These are phyloP conservation scores for Meganola albula DNA, from an alignment of 2,888 invertebrate genomes.

Conservation along the genomic window DNA sequence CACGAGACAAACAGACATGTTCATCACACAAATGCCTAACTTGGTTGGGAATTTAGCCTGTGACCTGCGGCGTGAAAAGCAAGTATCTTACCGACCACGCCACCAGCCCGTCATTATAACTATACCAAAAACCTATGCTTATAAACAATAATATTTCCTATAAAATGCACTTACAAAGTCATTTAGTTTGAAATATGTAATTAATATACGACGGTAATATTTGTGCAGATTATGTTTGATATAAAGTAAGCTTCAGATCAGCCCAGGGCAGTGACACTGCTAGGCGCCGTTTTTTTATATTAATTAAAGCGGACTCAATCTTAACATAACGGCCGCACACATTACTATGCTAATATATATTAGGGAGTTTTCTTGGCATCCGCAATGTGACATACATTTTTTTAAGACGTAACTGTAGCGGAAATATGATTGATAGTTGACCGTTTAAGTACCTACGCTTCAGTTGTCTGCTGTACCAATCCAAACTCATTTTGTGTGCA, in stretches of 20 bases:
- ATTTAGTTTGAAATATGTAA: no score
- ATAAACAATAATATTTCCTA: no score
- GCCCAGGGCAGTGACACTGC: conserved; percentile 62
- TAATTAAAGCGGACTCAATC: conserved; percentile 70
- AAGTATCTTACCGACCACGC: no score
- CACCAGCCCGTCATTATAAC: no score
- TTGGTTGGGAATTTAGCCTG: no score
- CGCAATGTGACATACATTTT: conserved; percentile 74
- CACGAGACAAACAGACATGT: no score
- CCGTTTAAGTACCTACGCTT: conserved; percentile 59
- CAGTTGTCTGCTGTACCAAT: conserved; percentile 40
- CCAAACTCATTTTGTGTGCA: conserved; percentile 33
- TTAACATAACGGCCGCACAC: conserved; percentile 66
- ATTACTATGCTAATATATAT: conserved; percentile 76
- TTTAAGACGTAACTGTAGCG: conserved; percentile 72
- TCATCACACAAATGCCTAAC: no score
- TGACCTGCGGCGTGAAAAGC: no score
- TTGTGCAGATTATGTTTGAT: no score
- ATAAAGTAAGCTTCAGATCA: conserved; percentile 27
- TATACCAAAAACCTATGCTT: no score
- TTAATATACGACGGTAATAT: no score
- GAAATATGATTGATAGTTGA: conserved; percentile 73
- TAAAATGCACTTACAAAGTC: no score
- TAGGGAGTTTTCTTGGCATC: conserved; percentile 72
- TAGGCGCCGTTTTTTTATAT: conserved; percentile 59